These are phyloP conservation scores for Tenodera sinensis DNA, from an alignment of 2,888 invertebrate genomes.

Conservation along the genomic window DNA sequence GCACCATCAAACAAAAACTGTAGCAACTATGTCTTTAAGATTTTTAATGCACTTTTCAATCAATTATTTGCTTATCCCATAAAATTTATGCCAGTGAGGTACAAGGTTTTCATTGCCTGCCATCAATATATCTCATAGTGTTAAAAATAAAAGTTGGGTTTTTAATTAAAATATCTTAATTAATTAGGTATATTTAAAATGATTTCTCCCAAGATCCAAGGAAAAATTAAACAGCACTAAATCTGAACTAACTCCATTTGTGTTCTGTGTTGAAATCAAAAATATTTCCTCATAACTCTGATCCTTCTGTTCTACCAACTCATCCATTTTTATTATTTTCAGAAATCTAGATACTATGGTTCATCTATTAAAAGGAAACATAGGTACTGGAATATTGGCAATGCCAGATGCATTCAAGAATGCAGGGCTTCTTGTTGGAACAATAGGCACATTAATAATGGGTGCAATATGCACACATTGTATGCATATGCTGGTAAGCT, in stretches of 20 bases:
- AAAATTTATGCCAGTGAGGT: too few relatives aligned
- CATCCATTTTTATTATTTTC: constrained; percentile 25
- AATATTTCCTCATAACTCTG: neutral
- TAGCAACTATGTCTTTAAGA: too few relatives aligned
- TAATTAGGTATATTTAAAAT: too few relatives aligned
- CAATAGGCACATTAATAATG: constrained; percentile 75
- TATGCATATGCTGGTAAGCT: constrained; percentile 76
- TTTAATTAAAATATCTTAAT: too few relatives aligned
- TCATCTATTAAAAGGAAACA: constrained; percentile 62
- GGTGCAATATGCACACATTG: constrained; percentile 89
- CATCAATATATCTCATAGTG: too few relatives aligned
- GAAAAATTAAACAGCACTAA: neutral
- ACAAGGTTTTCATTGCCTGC: too few relatives aligned
- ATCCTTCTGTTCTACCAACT: neutral
- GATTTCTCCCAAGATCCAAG: too few relatives aligned
- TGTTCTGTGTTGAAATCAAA: too few relatives aligned
- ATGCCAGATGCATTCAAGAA: constrained; percentile 94
- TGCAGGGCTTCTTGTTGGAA: constrained; percentile 81
- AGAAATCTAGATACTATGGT: constrained; percentile 56
- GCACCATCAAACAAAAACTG: too few relatives aligned
- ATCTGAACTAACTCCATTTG: neutral
- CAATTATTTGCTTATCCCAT: too few relatives aligned
- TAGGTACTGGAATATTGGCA: constrained; percentile 91
- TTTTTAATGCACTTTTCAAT: too few relatives aligned
- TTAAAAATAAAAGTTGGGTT: too few relatives aligned